A percentile compares a stretch with the other conserved stretches of the same genome.
Evolutionary conservation across 2,113 vertebrate genomes (phyloP).

Genomic region (Alethe diademata): DNA sequence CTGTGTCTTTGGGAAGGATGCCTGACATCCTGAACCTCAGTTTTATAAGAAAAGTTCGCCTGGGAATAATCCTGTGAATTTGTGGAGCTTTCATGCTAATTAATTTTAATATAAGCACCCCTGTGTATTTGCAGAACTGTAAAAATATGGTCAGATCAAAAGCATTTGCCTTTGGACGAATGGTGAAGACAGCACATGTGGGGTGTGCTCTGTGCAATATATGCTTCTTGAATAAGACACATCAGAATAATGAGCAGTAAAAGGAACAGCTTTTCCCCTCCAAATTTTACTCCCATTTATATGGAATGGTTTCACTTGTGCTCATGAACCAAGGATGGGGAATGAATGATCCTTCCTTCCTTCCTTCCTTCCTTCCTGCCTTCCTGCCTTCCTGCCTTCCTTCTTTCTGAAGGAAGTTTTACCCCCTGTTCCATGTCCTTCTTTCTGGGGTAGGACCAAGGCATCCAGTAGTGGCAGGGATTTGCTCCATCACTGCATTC

Average conservation of each 20-base stretch:
- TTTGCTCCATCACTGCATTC: not conserved
- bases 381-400: accelerated
- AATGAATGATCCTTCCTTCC: not conserved
- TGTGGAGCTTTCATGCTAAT: conserved; percentile 32
- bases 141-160: not conserved
- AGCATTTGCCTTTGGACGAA: not conserved
- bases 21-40: not conserved
- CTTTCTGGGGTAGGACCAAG: not conserved
- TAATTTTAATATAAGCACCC: conserved; percentile 34
- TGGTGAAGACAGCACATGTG: not conserved
- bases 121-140: conserved; percentile 9
- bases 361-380: not conserved
- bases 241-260: not conserved
- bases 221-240: not conserved
- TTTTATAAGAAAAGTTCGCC: not conserved
- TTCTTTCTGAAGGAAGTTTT: not conserved
- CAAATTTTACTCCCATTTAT: not conserved
- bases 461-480: not conserved
- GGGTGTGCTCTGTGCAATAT: not conserved
- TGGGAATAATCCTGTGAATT: not conserved
- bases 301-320: not conserved
- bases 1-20: not conserved
- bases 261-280: not conserved
- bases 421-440: not conserved
- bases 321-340: not conserved